Evolutionary conservation across 2,797 vertebrate genomes (phyloP).

Genomic region (Enteromius trimaculatus): DNA sequence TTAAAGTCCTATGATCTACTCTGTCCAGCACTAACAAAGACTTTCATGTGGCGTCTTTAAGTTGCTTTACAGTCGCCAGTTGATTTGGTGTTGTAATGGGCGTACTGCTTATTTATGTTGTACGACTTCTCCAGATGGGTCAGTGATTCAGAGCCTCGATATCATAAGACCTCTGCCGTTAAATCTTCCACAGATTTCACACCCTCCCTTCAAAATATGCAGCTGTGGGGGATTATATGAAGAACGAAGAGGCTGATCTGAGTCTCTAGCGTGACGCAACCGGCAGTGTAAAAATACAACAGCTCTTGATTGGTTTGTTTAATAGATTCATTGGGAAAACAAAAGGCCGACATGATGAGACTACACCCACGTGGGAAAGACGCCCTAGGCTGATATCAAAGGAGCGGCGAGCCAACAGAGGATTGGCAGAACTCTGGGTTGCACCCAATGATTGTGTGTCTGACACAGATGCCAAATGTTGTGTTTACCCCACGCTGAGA

Average conservation of each 20-base stretch:
- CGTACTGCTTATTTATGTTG: constrained; percentile 45
- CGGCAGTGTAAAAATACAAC: constrained; percentile 42
- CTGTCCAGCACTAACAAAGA: constrained; percentile 25
- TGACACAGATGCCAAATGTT: constrained; percentile 53
- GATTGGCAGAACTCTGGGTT: constrained; percentile 29
- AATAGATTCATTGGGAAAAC: constrained; percentile 46
- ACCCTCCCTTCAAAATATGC: constrained; percentile 47
- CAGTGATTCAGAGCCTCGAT: constrained; percentile 42
- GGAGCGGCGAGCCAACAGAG: constrained; percentile 28
- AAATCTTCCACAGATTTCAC: constrained; percentile 51
- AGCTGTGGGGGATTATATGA: constrained; percentile 47
- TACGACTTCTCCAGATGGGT: constrained; percentile 47
- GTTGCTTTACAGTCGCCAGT: constrained; percentile 43
- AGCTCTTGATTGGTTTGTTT: constrained; percentile 39
- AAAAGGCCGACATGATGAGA: constrained; percentile 29
- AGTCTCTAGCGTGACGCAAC: constrained; percentile 33
- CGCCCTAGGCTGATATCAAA: constrained; percentile 33
- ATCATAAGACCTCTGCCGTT: constrained; percentile 44
- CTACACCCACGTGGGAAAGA: constrained; percentile 35
- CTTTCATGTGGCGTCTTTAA: constrained; percentile 34
- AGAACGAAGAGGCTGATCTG: constrained; percentile 28
- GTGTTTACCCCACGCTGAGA: constrained; percentile 44
- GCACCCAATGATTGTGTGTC: constrained; percentile 35
- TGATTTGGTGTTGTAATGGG: constrained; percentile 46
- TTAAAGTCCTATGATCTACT: constrained; percentile 11